Percentiles rank a stretch among this genome's conserved stretches.
Conservation (phyloP, 2,888 invertebrate genomes). For the Nezara viridula region DNA sequence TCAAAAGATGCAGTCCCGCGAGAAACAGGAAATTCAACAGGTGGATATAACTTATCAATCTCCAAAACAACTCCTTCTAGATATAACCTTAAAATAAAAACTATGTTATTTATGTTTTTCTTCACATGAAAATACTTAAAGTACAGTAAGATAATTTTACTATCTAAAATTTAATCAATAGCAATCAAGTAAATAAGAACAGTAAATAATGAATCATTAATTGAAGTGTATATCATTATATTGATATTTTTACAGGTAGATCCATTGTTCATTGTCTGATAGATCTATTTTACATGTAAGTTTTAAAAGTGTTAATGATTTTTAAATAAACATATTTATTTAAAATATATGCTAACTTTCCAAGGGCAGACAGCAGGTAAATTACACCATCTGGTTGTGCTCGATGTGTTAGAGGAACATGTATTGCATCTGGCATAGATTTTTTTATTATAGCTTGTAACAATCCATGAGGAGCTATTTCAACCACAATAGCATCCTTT, state of each 20-base stretch:
- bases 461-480: constrained; percentile 91
- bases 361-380: constrained; percentile 59
- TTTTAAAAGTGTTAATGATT: not conserved
- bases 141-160: not conserved
- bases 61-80: constrained; percentile 60
- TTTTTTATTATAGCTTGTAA: constrained; percentile 89
- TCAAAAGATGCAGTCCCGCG: constrained; percentile 59
- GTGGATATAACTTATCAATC: constrained; percentile 60
- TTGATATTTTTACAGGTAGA: no score
- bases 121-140: not conserved
- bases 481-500: constrained; percentile 85
- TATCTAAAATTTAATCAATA: not conserved
- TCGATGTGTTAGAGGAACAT: constrained; percentile 61
- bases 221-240: no score
- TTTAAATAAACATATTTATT: not conserved
- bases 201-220: no score
- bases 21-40: constrained; percentile 61
- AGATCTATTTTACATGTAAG: not conserved
- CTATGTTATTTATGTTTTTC: not conserved
- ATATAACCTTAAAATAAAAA: constrained; percentile 52
- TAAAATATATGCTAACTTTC: constrained; percentile 55
- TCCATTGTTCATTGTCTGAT: not conserved
- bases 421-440: constrained; percentile 72
- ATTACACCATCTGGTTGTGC: constrained; percentile 59
- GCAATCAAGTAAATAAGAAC: no score